phyloP scores from a whole-genome alignment of 2,797 vertebrate species.

The Anas capensis region DNA sequence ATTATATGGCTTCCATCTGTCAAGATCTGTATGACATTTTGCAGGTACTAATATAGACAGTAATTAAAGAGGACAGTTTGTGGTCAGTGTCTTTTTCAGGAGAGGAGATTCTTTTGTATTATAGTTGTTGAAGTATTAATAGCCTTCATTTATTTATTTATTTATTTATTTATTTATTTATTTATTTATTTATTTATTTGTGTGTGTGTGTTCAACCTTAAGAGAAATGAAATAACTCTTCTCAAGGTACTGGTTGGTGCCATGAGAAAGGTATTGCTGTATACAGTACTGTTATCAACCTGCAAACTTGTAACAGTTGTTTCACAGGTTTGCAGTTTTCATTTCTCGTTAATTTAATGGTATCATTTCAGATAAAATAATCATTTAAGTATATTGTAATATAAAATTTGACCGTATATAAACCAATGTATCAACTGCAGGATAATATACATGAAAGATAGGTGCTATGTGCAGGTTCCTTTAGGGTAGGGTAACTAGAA shows the following conservation, averaged over 20 bases:
- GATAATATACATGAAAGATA: background rate
- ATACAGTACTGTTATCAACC: background rate
- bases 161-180: no score
- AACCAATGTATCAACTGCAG: background rate
- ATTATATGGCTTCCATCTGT: slow-evolving; percentile 91
- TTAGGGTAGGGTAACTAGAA: background rate
- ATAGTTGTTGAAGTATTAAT: background rate
- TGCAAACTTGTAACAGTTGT: background rate
- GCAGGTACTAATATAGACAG: slow-evolving; percentile 80
- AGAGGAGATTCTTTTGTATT: background rate
- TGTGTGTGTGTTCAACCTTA: no score
- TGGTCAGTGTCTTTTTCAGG: background rate
- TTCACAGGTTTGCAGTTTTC: background rate
- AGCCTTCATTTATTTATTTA: no score
- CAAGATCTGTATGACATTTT: slow-evolving; percentile 87
- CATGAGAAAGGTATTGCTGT: background rate
- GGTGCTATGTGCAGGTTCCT: background rate
- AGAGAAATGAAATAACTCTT: background rate
- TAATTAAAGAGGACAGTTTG: background rate
- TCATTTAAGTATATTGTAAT: background rate
- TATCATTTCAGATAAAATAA: background rate
- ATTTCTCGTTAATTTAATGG: background rate
- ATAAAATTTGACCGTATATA: background rate
- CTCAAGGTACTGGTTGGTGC: background rate
- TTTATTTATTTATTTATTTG: no score